Evolutionary conservation across 2,888 invertebrate species (phyloP), one percentile per base, ranked within the genome.

Genomic region (Eupithecia subumbrata): DNA sequence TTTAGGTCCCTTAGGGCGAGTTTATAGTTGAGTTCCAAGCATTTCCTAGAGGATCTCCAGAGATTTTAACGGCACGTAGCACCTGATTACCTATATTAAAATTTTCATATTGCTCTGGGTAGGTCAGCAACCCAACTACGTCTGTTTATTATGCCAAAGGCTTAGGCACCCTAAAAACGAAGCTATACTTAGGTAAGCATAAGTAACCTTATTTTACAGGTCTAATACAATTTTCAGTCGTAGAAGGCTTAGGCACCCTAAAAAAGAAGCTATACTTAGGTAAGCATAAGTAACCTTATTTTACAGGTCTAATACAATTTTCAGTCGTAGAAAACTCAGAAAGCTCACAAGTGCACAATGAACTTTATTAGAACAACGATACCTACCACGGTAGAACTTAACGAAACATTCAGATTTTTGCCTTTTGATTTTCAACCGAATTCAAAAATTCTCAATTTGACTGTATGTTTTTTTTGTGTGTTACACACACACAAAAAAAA

Each of bases 1-100:
- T 73, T 76, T 45, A 69, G 60, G 30, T 30, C 45, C 45, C 43
- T 63, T 40, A 48, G 43, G 69, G 22, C 34, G 22, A 9, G 3
- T 37, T 70, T 22, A 34, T 30, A 67, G 25, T 37, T 22, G 25
- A 68, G 34, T 34, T 60, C 56, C 48, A 70, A 37, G 37, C n/a
- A 34, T 34, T 52, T 14, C 34, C 30, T 30, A 30, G 30, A 30
- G 30, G 30, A 30, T 2, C 34, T n/a, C 52, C n/a, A 22, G 9
- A 30, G 11, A 56, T 12, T 22, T 22, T 56, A 22, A 56, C 56
- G 12, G 12, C 18, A 56, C 56, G 56, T 48, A 48, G 7, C 16
- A 14, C 5, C 43, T 2, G 30, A 30, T 1, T 45, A 48, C 48
- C 18, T 48, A 8, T 48, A 22, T 4, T 16, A 56, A 22, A 56